Evolutionary conservation across 1,140 invertebrate genomes (phyloP), one percentile per base, ranked within the genome.

Genomic region (Phthorimaea operculella): DNA sequence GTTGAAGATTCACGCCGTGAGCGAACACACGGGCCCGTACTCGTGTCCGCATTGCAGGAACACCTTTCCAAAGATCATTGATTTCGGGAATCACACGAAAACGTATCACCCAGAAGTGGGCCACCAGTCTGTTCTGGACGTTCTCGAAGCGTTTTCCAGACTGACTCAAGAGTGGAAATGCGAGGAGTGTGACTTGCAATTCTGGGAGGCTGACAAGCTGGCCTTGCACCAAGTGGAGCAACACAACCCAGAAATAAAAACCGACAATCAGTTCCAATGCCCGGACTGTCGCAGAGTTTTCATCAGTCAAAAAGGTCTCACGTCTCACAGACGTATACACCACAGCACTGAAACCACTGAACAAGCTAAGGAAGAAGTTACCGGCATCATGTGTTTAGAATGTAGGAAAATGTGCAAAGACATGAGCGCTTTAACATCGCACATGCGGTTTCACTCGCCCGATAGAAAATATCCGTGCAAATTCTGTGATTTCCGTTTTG

Each of bases 351-450:
- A 70, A 11, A 64, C 33, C 14, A 44, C 60, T 0, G 77, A 80
- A 44, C 68, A 72, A 48, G 18, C 70, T 0, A 69, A 75, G 53
- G 53, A 68, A 0, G 52, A 62, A 0, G 68, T 74, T 52, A 59
- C 64, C 51, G 79, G 79, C 0, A 68, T 79, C 1, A 77, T 85
- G 70, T 85, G 82, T 51, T 54, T 85, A 6, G 79, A 83, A 63
- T 85, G 82, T 66, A 52, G 79, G 16, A 85, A 85, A 44, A 74
- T 83, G 16, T 85, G 82, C 33, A 79, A 79, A 57, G 79, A 85
- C 52, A 68, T 66, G 48, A 70, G 63, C 6, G 70, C 82, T 4
- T 66, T 85, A 18, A 66, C 69, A 0, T 82, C 78, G 0, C 82
- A 85, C 17, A 83, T 82, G 79, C 59, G 79, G 0, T 55, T 82